A percentile compares a stretch with the other conserved stretches of the same genome.
phyloP scores from a whole-genome alignment of 2,113 vertebrate genomes.

The Burhinus bistriatus region DNA sequence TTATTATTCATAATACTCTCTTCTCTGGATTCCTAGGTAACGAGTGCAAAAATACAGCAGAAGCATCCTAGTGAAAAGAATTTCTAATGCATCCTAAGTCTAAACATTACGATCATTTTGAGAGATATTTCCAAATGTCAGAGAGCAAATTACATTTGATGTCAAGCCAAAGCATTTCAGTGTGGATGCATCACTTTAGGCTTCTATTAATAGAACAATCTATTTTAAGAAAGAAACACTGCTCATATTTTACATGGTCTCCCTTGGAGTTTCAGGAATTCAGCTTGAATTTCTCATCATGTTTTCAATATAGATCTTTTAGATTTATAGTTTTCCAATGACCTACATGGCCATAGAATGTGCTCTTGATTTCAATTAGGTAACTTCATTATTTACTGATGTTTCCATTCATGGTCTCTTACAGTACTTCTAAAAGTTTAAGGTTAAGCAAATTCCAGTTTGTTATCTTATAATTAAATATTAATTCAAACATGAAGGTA shows the following conservation, averaged over 20 bases:
- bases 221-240: background rate
- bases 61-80: background rate
- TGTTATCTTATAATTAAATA: background rate
- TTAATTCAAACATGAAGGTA: background rate
- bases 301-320: background rate
- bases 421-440: background rate
- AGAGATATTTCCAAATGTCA: background rate
- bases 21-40: background rate
- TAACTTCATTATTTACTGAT: background rate
- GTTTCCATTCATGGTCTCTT: background rate
- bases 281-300: background rate
- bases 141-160: constrained; percentile 24
- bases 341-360: background rate
- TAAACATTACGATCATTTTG: background rate
- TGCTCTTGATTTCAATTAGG: background rate
- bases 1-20: background rate
- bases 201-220: background rate
- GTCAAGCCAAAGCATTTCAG: background rate
- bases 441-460: background rate
- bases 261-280: background rate
- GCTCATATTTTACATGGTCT: background rate
- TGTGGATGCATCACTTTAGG: background rate
- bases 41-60: background rate
- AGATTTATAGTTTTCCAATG: background rate
- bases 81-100: background rate